Base-by-base conservation (phyloP, 2,888 invertebrate genomes). In the Melangyna quadrimaculata region DNA sequence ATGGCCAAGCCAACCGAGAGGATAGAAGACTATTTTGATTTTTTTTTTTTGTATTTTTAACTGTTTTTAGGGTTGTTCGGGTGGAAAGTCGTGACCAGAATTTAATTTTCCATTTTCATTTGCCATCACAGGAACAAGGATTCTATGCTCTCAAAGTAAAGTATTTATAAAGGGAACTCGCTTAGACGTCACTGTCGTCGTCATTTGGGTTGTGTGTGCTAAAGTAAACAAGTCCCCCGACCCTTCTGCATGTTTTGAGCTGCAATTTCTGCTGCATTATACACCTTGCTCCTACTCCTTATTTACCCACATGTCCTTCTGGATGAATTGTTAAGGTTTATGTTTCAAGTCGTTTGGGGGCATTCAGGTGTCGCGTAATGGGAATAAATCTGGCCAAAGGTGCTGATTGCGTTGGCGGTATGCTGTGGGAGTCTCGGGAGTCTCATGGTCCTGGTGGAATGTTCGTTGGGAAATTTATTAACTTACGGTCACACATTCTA, bases 71-170 rank as follows among this genome's bases (percentile, higher is more conserved):
- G 73, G 65, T 71, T 71, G 78, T 74, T 67, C 59, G 71, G 80
- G 67, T 70, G 71, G 61, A 72, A 72, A 72, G 67, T 80, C 84
- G 84, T 84, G 84, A 84, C 84, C 78, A 80, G 84, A 84, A 84
- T 84, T 84, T 84, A 84, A 80, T 84, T 80, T 77, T 55, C 75
- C 67, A 67, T 48, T 67, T 67, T 51, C 65, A 37, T 37, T 37
- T 37, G n/a, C 45, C 24, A 51, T 27, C 51, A n/a, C n/a, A 75
- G 37, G 24, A 37, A 79, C 71, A 59, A 59, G 71, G 59, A 59
- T 79, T 78, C 24, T 32, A 17, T 29, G 12, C 29, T 55, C 63
- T 51, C 40, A n/a, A 53, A 53, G 37, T 27, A 43, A 63, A 40
- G 40, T 45, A 27, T 5, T 17, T 29, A 29, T 12, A 10, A 0